phyloP scores from a whole-genome alignment of 1,140 invertebrate genomes.

The Pinna nobilis region DNA sequence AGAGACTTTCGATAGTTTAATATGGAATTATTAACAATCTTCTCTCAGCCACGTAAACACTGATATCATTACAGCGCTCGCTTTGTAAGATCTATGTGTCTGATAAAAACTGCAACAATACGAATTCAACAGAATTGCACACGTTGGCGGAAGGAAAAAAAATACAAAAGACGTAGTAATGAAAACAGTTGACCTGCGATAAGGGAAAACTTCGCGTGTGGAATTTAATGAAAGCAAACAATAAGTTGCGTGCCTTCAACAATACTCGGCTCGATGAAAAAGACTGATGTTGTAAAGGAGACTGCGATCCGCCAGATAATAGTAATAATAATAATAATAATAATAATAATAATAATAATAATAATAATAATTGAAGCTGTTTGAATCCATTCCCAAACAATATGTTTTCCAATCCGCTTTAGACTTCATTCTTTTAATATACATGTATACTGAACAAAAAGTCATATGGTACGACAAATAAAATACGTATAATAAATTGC shows the following conservation, averaged over 20 bases:
- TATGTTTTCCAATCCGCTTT: neutral
- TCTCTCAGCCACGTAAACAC: constrained; percentile 11
- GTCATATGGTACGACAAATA: neutral
- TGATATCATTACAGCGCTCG: neutral
- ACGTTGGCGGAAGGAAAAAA: neutral
- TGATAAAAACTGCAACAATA: neutral
- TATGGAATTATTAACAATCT: constrained; percentile 32
- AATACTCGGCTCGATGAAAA: constrained; percentile 8
- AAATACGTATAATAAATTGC: neutral
- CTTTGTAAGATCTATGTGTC: neutral
- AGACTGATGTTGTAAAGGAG: constrained; percentile 6
- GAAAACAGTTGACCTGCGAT: too few species aligned
- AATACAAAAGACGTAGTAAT: constrained; percentile 10
- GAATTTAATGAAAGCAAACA: constrained; percentile 8
- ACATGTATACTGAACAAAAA: neutral
- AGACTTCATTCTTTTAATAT: neutral
- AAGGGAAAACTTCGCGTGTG: too few species aligned
- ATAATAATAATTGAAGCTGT: constrained; percentile 1
- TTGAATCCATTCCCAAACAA: neutral
- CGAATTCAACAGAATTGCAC: constrained; percentile 7
- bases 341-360: constrained; percentile 3
- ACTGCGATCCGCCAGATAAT: constrained; percentile 14
- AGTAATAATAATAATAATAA: constrained; percentile 4
- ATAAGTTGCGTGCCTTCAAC: constrained; percentile 13
- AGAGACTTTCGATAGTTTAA: constrained; percentile 30